A percentile compares a stretch with the other conserved stretches of the same genome.
Conservation (phyloP, 1,140 invertebrate species). For the Aphaenogaster ashmeadi region DNA sequence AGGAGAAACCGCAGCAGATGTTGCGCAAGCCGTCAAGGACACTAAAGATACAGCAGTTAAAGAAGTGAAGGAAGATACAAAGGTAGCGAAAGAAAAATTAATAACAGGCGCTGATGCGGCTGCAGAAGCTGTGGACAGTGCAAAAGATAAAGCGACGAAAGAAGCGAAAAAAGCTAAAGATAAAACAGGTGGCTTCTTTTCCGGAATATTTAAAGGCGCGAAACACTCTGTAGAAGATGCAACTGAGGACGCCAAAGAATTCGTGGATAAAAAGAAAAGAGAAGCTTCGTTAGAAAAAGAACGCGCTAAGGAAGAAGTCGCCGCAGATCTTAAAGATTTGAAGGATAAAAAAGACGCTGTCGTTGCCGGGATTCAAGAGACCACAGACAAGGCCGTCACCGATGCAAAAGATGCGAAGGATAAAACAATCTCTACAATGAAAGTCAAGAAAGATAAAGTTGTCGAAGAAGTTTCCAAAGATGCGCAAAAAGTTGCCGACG, state of each 20-base stretch:
- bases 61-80: no score
- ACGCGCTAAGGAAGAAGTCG: conserved; percentile 1
- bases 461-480: conserved; percentile 31
- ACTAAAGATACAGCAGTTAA: no score
- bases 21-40: no score
- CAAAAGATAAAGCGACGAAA: conserved; percentile 54
- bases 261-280: conserved; percentile 64
- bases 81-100: no score
- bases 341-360: conserved; percentile 18
- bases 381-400: not conserved
- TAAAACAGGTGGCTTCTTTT: conserved; percentile 60
- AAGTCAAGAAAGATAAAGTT: conserved; percentile 40
- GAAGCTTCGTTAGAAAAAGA: conserved; percentile 73
- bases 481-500: not conserved
- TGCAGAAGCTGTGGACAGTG: conserved; percentile 8
- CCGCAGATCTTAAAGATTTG: conserved; percentile 62
- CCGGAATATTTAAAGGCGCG: conserved; percentile 69
- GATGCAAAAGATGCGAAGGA: conserved; percentile 38
- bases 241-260: conserved; percentile 68
- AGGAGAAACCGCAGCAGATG: no score
- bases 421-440: conserved; percentile 53
- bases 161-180: conserved; percentile 42
- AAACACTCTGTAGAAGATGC: conserved; percentile 57
- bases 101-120: not conserved
- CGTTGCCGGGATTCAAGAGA: not conserved